These are phyloP conservation scores for Idaea straminata DNA, from an alignment of 2,888 invertebrate species.

Conservation along the genomic window DNA sequence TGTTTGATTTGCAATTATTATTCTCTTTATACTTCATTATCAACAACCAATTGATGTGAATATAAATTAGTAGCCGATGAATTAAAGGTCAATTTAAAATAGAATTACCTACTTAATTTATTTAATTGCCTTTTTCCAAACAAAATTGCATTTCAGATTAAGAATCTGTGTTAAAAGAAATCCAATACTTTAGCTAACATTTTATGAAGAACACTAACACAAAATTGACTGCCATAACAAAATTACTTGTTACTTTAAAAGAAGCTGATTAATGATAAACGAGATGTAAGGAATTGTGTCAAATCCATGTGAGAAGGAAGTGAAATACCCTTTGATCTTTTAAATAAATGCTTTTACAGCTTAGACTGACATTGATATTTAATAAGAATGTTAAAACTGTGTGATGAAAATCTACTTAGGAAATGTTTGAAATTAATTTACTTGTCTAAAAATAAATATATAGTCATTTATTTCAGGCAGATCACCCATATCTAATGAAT, in stretches of 20 bases:
- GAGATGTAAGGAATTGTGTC: conserved; percentile 14
- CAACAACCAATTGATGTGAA: not conserved
- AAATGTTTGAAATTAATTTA: not conserved
- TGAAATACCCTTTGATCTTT: conserved; percentile 21
- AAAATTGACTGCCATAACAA: not conserved
- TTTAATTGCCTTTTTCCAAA: too few species aligned
- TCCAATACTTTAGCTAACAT: not conserved
- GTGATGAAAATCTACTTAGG: not conserved
- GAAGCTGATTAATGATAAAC: conserved; percentile 8
- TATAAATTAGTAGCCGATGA: not conserved
- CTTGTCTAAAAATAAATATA: too few species aligned
- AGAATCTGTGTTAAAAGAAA: not conserved
- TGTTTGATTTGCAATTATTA: not conserved
- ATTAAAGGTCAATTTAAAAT: too few species aligned
- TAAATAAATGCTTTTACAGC: conserved; percentile 12
- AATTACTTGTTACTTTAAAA: not conserved
- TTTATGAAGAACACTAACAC: not conserved
- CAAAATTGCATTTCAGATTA: too few species aligned
- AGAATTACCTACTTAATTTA: too few species aligned
- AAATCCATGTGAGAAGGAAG: conserved; percentile 16
- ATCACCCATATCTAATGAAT: too few species aligned
- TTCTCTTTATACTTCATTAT: not conserved
- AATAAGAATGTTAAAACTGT: not conserved
- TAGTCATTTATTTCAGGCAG: too few species aligned
- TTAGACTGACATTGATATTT: conserved; percentile 6